Evolutionary conservation across 2,888 invertebrate species (phyloP).

Genomic region (Cordylochernes scorpioides): DNA sequence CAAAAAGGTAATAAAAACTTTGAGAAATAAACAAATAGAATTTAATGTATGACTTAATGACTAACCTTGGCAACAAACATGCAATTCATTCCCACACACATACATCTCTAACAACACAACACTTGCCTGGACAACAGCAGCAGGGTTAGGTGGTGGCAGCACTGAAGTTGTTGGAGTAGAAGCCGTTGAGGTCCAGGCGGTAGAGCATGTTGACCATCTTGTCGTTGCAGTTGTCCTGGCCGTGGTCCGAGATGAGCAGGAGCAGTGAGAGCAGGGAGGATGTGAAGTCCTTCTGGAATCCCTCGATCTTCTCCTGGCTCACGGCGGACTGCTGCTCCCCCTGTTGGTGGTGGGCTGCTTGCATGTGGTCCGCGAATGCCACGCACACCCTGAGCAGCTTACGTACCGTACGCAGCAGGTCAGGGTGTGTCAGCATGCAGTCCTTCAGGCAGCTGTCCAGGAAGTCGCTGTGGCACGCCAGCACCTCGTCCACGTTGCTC

Average conservation of each 20-base stretch:
- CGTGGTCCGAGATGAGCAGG: conserved; percentile 45
- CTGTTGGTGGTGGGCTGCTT: conserved; percentile 30
- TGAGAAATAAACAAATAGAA: no score
- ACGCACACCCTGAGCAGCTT: conserved; percentile 62
- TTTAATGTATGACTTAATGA: no score
- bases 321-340: no score
- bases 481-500: conserved; percentile 38
- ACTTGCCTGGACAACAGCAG: no score
- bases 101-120: no score
- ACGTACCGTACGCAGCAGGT: conserved; percentile 53
- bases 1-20: no score
- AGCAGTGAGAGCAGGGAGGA: conserved; percentile 43
- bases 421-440: conserved; percentile 75
- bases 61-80: no score
- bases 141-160: no score
- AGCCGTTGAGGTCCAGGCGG: conserved; percentile 69
- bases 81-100: no score
- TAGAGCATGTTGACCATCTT: conserved; percentile 52
- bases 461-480: conserved; percentile 62
- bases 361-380: conserved; percentile 70
- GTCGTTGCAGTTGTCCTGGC: conserved; percentile 43
- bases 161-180: conserved; percentile 32
- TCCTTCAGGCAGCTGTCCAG: conserved; percentile 67
- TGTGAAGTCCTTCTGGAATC: conserved; percentile 43
- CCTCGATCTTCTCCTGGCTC: conserved; percentile 34